phyloP scores from a whole-genome alignment of 2,797 vertebrate species.

The Phataginus tricuspis region DNA sequence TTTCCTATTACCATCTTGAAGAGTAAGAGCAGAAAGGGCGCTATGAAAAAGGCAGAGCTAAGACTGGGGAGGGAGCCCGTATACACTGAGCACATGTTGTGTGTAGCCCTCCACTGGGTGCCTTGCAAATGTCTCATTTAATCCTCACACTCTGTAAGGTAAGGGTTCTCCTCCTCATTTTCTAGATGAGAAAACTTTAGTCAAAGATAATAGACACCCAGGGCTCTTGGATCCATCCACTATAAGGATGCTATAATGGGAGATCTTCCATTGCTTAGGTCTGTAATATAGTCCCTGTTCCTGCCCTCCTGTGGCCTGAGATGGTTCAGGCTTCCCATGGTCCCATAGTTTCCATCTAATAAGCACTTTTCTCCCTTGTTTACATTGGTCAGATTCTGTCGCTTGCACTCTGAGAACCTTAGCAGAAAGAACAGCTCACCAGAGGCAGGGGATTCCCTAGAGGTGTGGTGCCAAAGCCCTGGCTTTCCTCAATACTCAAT shows the following conservation, averaged over 20 bases:
- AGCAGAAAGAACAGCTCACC: not conserved
- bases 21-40: not conserved
- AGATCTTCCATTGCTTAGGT: not conserved
- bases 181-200: not conserved
- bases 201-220: not conserved
- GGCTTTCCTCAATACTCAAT: not conserved
- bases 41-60: not conserved
- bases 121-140: not conserved
- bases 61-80: not conserved
- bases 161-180: not conserved
- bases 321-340: not conserved
- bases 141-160: not conserved
- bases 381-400: not conserved
- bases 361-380: not conserved
- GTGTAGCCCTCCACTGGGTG: too few species aligned
- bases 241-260: not conserved
- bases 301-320: fast-evolving
- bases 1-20: not conserved
- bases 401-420: not conserved
- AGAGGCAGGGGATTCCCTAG: fast-evolving
- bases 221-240: not conserved
- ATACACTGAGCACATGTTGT: not conserved
- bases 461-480: too few species aligned
- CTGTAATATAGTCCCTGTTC: too few species aligned
- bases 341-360: not conserved